Percentiles rank a stretch among this genome's conserved stretches.
Evolutionary conservation across 2,888 invertebrate species (phyloP).

Genomic region (Sinodicranocentrus sp.): DNA sequence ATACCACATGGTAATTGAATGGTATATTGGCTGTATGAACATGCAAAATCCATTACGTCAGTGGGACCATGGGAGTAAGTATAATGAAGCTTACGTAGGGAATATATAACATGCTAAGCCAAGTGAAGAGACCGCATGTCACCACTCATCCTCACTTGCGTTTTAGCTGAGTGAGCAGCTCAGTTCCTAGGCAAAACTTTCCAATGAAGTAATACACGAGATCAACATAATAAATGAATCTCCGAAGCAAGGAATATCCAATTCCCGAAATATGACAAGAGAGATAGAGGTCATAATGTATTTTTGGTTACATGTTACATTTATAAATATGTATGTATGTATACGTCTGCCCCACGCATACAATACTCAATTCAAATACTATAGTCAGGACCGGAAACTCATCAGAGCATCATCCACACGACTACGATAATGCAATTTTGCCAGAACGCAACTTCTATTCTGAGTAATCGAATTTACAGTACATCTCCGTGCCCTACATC

Average conservation of each 20-base stretch:
- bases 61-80: too few relatives aligned
- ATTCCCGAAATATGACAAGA: constrained; percentile 38
- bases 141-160: background rate
- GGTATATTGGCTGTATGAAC: too few relatives aligned
- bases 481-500: background rate
- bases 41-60: too few relatives aligned
- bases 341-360: too few relatives aligned
- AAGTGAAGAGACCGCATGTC: constrained; percentile 18
- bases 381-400: background rate
- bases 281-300: constrained; percentile 4
- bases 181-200: background rate
- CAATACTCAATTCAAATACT: background rate
- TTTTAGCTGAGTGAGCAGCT: background rate
- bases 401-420: background rate
- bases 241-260: background rate
- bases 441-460: constrained; percentile 1
- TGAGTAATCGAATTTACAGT: constrained; percentile 39
- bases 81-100: too few relatives aligned
- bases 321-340: background rate
- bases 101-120: background rate
- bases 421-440: constrained; percentile 15
- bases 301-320: constrained; percentile 1
- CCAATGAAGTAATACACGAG: background rate
- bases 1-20: too few relatives aligned
- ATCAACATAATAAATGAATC: constrained; percentile 16